Base-by-base conservation (phyloP, 2,797 vertebrate genomes). In the Oreortyx pictus region DNA sequence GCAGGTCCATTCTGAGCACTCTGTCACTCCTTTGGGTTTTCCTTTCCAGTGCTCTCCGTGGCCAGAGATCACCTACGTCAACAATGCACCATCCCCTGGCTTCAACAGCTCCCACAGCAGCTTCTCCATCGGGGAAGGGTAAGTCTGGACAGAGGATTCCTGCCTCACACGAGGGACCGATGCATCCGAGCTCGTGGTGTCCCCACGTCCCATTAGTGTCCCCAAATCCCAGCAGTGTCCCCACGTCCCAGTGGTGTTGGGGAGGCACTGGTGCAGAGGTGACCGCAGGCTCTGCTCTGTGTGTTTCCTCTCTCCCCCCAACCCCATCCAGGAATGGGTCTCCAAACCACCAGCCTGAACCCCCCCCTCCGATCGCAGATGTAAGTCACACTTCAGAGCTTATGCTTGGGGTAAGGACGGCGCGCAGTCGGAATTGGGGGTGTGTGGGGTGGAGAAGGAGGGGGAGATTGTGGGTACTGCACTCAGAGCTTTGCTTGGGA, bases 121-220 rank as follows among this genome's bases (percentile, higher is more conserved):
- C 94, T 99, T 99, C 94, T 97, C 98, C 67, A 97, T 99, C 8
- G 97, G 97, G 6, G 99, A 99, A 97, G 98, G 99, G 99, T 99
- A 97, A 90, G 98, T 95, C 19, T 24, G 35, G 49, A n/a, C 27
- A 2, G 19, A 33, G 10, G 15, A 41, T 61, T 20, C 23, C 33
- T 56, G 52, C 52, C 52, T 19, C 25, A 29, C 52, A 18, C 2
- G 10, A 19, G 52, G 52, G 52, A 18, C 22, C 2, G 41, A 8
- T 31, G 57, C 22, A 22, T 41, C 33, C 15, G 44, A 37, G 24
- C 23, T 49, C 12, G 16, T 17, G 16, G 43, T 43, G 43, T 43
- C 43, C 15, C 43, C 43, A 43, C 43, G 43, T 43, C 43, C 41
- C 41, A 44, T 16, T 18, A 8, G 43, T 17, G 43, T 47, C 46